Percentiles rank a stretch among this genome's conserved stretches.
These are phyloP conservation scores for Bungarus multicinctus DNA, from an alignment of 2,113 vertebrate species.

Conservation along the genomic window DNA sequence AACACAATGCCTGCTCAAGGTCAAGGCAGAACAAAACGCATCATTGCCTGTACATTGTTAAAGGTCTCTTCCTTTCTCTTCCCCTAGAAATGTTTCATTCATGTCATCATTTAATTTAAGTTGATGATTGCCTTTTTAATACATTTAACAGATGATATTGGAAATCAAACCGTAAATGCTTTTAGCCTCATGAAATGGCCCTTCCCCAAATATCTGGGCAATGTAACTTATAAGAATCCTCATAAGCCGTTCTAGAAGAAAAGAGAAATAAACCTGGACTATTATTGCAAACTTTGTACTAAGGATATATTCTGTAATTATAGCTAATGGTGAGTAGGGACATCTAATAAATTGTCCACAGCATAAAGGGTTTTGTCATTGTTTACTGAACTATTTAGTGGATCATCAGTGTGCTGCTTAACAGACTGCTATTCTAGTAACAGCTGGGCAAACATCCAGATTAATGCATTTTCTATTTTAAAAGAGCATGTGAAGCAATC, in stretches of 20 bases:
- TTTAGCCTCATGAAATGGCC: background rate
- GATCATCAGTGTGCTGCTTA: constrained; percentile 38
- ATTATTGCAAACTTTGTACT: background rate
- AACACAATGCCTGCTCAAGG: constrained; percentile 41
- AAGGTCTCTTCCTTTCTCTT: background rate
- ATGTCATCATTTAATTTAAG: background rate
- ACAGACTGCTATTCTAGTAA: constrained; percentile 49
- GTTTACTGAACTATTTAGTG: constrained; percentile 59
- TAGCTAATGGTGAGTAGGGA: background rate
- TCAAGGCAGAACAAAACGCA: constrained; percentile 41
- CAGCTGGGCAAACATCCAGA: constrained; percentile 66
- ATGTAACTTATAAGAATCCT: background rate
- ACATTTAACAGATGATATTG: constrained; percentile 13
- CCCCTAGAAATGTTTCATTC: background rate
- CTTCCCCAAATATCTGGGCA: background rate
- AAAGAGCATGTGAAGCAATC: background rate
- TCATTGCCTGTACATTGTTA: constrained; percentile 5
- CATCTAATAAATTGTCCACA: constrained; percentile 6
- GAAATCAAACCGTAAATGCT: constrained; percentile 1
- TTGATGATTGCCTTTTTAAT: constrained; percentile 1
- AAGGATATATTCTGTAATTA: rapidly evolving
- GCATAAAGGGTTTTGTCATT: constrained; percentile 20
- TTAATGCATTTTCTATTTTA: constrained; percentile 35
- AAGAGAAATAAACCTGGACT: background rate
- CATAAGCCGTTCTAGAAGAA: background rate